Percentiles rank a stretch among this genome's conserved stretches.
phyloP scores from a whole-genome alignment of 2,797 vertebrate species.

The Garrulus glandarius region DNA sequence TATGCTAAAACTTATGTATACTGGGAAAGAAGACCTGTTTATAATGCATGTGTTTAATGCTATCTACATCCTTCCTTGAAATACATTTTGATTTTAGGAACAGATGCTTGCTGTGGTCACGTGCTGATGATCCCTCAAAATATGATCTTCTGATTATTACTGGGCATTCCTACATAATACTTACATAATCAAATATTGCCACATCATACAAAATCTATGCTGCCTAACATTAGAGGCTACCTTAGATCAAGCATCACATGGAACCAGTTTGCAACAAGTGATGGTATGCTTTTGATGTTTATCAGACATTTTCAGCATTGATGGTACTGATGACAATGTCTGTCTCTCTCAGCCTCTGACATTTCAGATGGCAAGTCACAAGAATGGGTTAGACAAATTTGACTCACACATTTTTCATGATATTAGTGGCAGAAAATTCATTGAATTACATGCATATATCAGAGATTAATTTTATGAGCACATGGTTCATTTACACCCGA shows the following conservation, averaged over 20 bases:
- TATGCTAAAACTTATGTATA: not conserved
- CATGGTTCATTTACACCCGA: not conserved
- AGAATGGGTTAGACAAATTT: not conserved
- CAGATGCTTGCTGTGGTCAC: not conserved
- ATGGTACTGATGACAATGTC: not conserved
- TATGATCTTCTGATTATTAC: not conserved
- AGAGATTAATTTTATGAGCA: not conserved
- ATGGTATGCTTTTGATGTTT: not conserved
- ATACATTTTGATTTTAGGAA: not conserved
- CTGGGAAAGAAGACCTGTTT: not conserved
- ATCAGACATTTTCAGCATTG: not conserved
- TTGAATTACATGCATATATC: not conserved
- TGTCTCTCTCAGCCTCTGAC: not conserved
- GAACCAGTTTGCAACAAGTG: not conserved
- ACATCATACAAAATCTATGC: not conserved
- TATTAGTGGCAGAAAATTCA: not conserved
- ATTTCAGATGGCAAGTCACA: not conserved
- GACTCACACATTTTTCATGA: slow-evolving; percentile 6
- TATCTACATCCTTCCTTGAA: not conserved
- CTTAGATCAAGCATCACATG: not conserved
- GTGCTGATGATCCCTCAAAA: not conserved
- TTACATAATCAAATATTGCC: not conserved
- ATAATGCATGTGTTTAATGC: not conserved
- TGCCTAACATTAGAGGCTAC: not conserved
- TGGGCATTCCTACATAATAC: not conserved